Conservation (phyloP, 2,113 vertebrate species). For the Tichodroma muraria region DNA sequence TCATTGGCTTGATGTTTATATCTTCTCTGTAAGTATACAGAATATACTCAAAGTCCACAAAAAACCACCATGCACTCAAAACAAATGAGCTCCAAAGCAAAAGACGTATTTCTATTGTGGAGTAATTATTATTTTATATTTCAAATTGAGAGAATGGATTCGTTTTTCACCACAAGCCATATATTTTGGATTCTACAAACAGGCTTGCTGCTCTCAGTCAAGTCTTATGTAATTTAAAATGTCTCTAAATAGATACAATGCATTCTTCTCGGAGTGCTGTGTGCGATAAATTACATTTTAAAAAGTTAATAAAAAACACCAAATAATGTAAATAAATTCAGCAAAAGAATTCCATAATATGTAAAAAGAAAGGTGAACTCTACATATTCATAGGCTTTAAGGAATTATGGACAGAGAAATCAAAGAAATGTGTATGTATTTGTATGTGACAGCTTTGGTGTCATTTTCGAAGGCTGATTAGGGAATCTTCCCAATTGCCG, state of each 20-base stretch:
- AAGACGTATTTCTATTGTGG: background rate
- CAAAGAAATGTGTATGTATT: background rate
- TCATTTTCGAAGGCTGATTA: background rate
- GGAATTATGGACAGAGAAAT: background rate
- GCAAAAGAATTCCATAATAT: background rate
- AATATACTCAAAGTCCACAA: slow-evolving; percentile 13
- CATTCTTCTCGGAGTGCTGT: background rate
- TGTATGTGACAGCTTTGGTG: background rate
- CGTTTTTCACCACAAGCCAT: background rate
- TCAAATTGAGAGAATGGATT: background rate
- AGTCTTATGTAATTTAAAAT: background rate
- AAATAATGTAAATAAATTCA: background rate
- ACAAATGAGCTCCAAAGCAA: slow-evolving; percentile 15
- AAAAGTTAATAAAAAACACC: background rate
- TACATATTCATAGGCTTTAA: background rate
- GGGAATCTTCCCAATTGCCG: background rate
- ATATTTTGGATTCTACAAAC: background rate
- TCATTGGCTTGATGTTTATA: slow-evolving; percentile 36
- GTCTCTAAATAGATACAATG: background rate
- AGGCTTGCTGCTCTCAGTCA: background rate
- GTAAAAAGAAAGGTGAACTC: background rate
- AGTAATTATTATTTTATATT: background rate
- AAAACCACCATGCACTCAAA: background rate
- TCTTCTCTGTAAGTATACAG: background rate
- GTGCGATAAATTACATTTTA: background rate